Evolutionary conservation across 2,113 vertebrate species (phyloP), one percentile per base, ranked within the genome.

Genomic region (Nymphicus hollandicus): DNA sequence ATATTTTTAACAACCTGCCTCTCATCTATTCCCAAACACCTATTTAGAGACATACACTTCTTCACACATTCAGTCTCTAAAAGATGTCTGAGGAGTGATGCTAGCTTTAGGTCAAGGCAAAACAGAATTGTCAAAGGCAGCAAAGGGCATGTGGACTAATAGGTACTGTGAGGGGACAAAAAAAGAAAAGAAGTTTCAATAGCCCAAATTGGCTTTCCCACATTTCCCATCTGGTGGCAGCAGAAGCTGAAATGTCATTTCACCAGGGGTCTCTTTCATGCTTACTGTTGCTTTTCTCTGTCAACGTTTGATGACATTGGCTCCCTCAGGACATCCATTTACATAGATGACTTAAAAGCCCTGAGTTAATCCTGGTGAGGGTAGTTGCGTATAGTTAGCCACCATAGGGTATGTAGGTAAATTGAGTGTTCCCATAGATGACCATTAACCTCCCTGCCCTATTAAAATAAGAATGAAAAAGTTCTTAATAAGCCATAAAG

Each of bases 1-100:
- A 49, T 84, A 71, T 87, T 90, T 93, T 93, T 83, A 74, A 70
- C 41, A 93, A 37, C 63, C 56, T 66, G 10, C 56, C 60, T 39
- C 50, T 76, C 50, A 35, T 60, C 56, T 80, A 56, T 76, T 71
- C 35, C 20, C 13, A 44, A 73, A 65, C 27, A 74, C 24, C 22
- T 53, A 55, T 49, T 37, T 20, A 58, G 43, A 74, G 53, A 41
- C 25, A 46, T 1, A 43, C 12, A n/a, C 23, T 56, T 77, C 44
- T 58, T 74, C 65, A 71, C 24, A 39, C 9, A 15, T 46, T 35
- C 46, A 31, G 17, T 69, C 49, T 80, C 33, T 41, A 41, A 44
- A 63, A 69, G 43, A 64, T 1, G 0, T 49, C 47, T 83, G 66
- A 41, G 20, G 46, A 37, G 35, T 13, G 29, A 56, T 79, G 33